Evolutionary conservation across 2,113 vertebrate species (phyloP).

Genomic region (Bothrops jararaca): DNA sequence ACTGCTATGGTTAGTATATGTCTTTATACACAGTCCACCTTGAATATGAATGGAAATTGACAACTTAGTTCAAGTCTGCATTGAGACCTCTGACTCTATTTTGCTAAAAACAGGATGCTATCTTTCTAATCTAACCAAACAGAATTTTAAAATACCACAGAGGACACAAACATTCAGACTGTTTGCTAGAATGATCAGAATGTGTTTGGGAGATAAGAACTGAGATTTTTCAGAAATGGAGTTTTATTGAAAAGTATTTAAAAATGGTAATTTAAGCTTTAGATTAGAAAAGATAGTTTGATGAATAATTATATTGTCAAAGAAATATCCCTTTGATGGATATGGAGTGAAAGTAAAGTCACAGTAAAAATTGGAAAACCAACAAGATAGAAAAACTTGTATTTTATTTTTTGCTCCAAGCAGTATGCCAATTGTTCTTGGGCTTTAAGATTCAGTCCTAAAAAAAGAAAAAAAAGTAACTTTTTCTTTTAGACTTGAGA

Average conservation of each 20-base stretch:
- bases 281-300: neutral
- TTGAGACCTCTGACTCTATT: neutral
- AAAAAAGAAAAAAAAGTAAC: neutral
- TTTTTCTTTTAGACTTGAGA: neutral
- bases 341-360: neutral
- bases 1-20: neutral
- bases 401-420: neutral
- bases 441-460: neutral
- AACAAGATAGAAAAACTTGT: neutral
- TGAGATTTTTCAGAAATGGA: neutral
- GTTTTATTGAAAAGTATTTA: neutral
- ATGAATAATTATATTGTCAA: neutral
- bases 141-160: neutral
- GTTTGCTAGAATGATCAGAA: neutral
- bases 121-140: neutral
- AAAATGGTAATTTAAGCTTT: neutral
- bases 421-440: neutral
- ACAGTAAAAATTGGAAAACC: neutral
- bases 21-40: neutral
- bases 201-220: neutral
- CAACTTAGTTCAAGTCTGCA: neutral
- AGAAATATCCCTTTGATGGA: neutral
- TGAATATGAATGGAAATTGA: neutral
- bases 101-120: neutral
- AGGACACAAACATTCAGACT: neutral